A percentile compares a stretch with the other conserved stretches of the same genome.
These are phyloP conservation scores for Drosophila barbarae DNA, from an alignment of 2,888 invertebrate genomes.

Conservation along the genomic window DNA sequence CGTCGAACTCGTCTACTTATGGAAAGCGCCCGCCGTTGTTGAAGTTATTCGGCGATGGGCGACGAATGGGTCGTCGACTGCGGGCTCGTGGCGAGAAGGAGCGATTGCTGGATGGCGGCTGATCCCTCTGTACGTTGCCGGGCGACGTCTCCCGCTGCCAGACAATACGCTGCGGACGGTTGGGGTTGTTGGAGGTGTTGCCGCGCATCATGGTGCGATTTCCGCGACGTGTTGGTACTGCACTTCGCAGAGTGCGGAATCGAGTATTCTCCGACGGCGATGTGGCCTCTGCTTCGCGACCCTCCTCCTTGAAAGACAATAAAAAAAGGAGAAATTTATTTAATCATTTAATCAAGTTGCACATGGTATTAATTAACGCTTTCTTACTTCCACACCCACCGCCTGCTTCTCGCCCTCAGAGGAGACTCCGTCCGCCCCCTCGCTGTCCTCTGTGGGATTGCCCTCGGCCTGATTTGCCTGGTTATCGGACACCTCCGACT, in stretches of 20 bases:
- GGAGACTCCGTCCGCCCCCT: slow-evolving; percentile 81
- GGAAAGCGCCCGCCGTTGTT: slow-evolving; percentile 69
- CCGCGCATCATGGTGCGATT: slow-evolving; percentile 76
- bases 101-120: slow-evolving; percentile 54
- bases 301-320: slow-evolving; percentile 83
- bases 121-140: slow-evolving; percentile 46
- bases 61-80: slow-evolving; percentile 76
- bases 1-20: slow-evolving; percentile 36
- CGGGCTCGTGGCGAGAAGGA: slow-evolving; percentile 71
- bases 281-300: slow-evolving; percentile 90
- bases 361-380: not conserved
- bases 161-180: slow-evolving; percentile 81
- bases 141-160: slow-evolving; percentile 79
- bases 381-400: slow-evolving; percentile 77
- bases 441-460: slow-evolving; percentile 75
- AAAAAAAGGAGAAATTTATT: not conserved
- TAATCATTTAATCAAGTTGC: not conserved
- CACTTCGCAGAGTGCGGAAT: slow-evolving; percentile 75
- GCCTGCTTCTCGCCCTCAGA: slow-evolving; percentile 84
- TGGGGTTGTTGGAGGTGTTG: slow-evolving; percentile 79
- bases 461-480: slow-evolving; percentile 76
- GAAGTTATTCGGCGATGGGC: slow-evolving; percentile 74
- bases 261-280: slow-evolving; percentile 83
- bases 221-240: slow-evolving; percentile 76
- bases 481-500: slow-evolving; percentile 79